Conservation (phyloP, 2,113 vertebrate species). For the Myrmophylax atrothorax region DNA sequence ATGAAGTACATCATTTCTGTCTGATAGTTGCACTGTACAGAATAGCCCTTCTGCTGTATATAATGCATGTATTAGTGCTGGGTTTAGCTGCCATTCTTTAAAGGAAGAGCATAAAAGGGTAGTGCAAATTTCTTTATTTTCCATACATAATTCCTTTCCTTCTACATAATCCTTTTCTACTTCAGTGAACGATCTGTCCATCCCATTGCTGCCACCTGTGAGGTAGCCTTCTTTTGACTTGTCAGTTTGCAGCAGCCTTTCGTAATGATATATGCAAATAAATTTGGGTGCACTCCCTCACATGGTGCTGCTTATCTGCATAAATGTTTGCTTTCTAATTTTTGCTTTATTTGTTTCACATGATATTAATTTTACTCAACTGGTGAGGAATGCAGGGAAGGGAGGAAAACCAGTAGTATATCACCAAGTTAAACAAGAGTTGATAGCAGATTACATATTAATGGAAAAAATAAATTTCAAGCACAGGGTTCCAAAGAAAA, state of each 20-base stretch:
- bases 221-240: not conserved
- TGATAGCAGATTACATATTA: not conserved
- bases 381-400: not conserved
- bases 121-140: not conserved
- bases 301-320: not conserved
- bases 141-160: not conserved
- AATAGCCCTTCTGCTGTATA: not conserved
- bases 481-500: not conserved
- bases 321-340: not conserved
- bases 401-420: not conserved
- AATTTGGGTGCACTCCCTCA: not conserved
- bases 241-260: not conserved
- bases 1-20: not conserved
- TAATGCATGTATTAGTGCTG: not conserved
- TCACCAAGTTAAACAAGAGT: not conserved
- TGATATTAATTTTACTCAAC: not conserved
- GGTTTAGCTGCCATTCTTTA: not conserved
- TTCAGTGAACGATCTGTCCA: not conserved
- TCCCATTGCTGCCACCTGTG: not conserved
- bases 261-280: not conserved
- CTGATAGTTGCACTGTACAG: not conserved
- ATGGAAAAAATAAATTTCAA: not conserved
- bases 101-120: not conserved
- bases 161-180: not conserved
- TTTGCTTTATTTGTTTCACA: not conserved